Percentiles rank a stretch among this genome's conserved stretches.
Evolutionary conservation across 2,113 vertebrate genomes (phyloP).

Genomic region (Malurus alboscapulatus): DNA sequence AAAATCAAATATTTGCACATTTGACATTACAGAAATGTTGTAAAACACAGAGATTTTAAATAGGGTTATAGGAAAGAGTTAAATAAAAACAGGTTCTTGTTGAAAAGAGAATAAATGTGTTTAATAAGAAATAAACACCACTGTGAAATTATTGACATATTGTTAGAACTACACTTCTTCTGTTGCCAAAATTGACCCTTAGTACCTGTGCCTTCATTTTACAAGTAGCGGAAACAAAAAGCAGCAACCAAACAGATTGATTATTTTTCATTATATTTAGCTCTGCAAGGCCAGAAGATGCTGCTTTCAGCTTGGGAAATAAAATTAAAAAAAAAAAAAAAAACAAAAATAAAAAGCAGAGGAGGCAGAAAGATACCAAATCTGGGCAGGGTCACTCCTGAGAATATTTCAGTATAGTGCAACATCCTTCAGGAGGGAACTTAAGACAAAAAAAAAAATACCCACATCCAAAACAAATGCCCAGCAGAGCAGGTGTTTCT

Average conservation of each 20-base stretch:
- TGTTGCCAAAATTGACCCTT: neutral
- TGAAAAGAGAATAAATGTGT: neutral
- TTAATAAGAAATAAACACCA: neutral
- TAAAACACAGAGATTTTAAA: neutral
- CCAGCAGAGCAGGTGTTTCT: neutral
- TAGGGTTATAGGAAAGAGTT: neutral
- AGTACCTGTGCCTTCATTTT: neutral
- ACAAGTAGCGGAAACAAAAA: neutral
- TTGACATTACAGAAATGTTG: neutral
- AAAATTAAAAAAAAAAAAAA: neutral
- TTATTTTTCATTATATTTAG: neutral
- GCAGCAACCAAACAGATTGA: neutral
- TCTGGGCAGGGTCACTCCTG: neutral
- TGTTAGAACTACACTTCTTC: neutral
- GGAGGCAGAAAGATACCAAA: neutral
- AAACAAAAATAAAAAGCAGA: neutral
- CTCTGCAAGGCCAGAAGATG: neutral
- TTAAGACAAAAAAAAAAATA: neutral
- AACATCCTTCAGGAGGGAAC: neutral
- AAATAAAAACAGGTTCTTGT: neutral
- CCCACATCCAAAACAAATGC: neutral
- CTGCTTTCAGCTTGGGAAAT: neutral
- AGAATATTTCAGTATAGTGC: neutral
- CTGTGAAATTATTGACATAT: neutral
- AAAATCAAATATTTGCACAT: neutral